Conservation (phyloP, 1,140 invertebrate species). For the Trachymyrmex cornetzi region DNA sequence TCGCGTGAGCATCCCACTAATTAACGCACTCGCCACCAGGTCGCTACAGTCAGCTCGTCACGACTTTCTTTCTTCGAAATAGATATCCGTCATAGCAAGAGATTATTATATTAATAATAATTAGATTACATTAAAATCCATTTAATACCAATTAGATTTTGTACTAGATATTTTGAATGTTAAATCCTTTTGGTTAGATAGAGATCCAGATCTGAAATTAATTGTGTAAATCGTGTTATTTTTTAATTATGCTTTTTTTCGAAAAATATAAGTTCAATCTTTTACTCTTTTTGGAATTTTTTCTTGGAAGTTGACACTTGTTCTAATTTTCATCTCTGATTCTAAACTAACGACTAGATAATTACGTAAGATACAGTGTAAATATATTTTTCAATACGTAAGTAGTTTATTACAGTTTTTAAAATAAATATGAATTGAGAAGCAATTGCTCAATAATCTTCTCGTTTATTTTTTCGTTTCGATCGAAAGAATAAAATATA, state of each 20-base stretch:
- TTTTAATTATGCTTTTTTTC: not conserved
- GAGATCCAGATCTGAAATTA: not conserved
- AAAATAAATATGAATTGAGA: not conserved
- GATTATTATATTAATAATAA: too few relatives aligned
- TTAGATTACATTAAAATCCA: not conserved
- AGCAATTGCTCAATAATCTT: not conserved
- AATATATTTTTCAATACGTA: constrained; percentile 13
- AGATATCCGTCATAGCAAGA: not conserved
- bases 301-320: too few relatives aligned
- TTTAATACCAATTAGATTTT: not conserved
- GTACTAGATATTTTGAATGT: not conserved
- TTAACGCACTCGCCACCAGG: constrained; percentile 85
- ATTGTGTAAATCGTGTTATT: not conserved
- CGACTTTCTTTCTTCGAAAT: constrained; percentile 68
- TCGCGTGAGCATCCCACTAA: constrained; percentile 86
- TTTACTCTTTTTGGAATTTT: not conserved
- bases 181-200: too few relatives aligned
- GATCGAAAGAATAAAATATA: constrained; percentile 11
- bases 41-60: constrained; percentile 78
- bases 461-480: not conserved
- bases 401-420: not conserved
- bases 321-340: not conserved
- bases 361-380: not conserved
- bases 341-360: not conserved
- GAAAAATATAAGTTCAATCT: not conserved